Conservation (phyloP, 30 jellyfish, hydroid and myxozoan genomes). For the Aurelia aurita region DNA sequence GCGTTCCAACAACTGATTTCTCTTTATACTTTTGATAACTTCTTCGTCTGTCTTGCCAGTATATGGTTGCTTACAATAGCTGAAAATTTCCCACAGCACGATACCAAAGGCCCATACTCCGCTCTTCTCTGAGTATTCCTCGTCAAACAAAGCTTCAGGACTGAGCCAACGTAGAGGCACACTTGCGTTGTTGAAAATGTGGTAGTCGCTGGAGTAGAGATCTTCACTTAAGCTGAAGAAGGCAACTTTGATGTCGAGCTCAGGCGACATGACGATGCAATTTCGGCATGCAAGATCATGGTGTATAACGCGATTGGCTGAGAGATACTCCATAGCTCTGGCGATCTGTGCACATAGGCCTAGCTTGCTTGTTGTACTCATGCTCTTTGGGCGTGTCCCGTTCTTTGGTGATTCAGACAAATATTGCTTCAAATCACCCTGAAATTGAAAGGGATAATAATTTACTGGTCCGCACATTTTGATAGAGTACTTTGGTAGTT, state of each 20-base stretch:
- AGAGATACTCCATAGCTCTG: constrained; percentile 87
- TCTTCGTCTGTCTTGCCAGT: constrained; percentile 72
- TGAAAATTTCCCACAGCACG: constrained; percentile 88
- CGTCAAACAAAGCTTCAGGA: constrained; percentile 86
- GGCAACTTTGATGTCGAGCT: constrained; percentile 83
- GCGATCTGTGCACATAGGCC: constrained; percentile 80
- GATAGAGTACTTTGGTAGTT: neutral
- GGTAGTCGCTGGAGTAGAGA: constrained; percentile 77
- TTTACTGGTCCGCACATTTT: neutral
- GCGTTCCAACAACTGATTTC: constrained; percentile 53
- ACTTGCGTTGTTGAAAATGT: constrained; percentile 61
- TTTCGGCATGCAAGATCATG: constrained; percentile 97
- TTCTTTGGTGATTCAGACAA: constrained; percentile 21
- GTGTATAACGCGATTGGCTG: constrained; percentile 82
- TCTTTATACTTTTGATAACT: constrained; percentile 61
- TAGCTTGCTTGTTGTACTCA: constrained; percentile 45
- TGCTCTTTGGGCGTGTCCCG: constrained; percentile 7
- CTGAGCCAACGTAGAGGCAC: constrained; percentile 97
- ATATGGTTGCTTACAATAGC: constrained; percentile 81
- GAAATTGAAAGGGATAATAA: neutral
- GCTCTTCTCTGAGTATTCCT: constrained; percentile 88
- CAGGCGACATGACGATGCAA: constrained; percentile 82
- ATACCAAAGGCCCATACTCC: constrained; percentile 98
- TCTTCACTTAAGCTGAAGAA: constrained; percentile 91
- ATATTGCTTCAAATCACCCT: constrained; percentile 89